Base-by-base conservation (phyloP, 1,140 invertebrate genomes). In the Drosophila melanogaster region DNA sequence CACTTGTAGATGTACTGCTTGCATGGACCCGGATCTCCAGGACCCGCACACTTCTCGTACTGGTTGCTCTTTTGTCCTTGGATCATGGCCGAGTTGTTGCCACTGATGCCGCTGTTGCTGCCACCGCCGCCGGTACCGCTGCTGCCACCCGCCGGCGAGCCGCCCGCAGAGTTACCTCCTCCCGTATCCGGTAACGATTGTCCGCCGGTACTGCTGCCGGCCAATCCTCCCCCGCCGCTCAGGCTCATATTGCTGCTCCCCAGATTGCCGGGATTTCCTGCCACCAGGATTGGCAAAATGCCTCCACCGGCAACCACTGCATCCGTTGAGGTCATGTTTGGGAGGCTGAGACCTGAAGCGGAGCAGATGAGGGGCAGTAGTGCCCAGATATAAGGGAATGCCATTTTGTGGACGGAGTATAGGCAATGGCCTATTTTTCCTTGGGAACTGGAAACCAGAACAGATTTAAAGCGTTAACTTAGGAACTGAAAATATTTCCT, bases 1-100 rank as follows among this genome's bases (percentile, higher is more conserved):
- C 96, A 95, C 90, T 96, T 95, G 83, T 94, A 94, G 7, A 95
- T 92, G 74, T 94, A 94, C 50, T 94, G 94, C 57, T 94, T 95
- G 86, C 96, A 97, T 0, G 94, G 94, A 0, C 96, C 96, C 1
- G 92, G 91, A 71, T 92, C 92, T 0, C 89, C 90, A 0, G 83
- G 90, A 1, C 91, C 91, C 1, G 85, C 90, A 56, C 91, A 92
- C 44, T 87, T 90, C 0, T 92, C 91, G 26, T 92, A 92, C 11
- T 70, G 66, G 37, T 85, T 92, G 55, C 80, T 89, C 51, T 90
- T 91, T 17, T 74, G 73, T n/a, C 57, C 59, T 40, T 77, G 89
- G 47, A 64, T 50, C 72, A 76, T 37, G 1, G 77, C 67, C 8
- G 79, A 84, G 61, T 79, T 81, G 44, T 83, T 79, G 59, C 56